Conservation (phyloP, 2,888 invertebrate genomes). For the Acrobasis repandana region DNA sequence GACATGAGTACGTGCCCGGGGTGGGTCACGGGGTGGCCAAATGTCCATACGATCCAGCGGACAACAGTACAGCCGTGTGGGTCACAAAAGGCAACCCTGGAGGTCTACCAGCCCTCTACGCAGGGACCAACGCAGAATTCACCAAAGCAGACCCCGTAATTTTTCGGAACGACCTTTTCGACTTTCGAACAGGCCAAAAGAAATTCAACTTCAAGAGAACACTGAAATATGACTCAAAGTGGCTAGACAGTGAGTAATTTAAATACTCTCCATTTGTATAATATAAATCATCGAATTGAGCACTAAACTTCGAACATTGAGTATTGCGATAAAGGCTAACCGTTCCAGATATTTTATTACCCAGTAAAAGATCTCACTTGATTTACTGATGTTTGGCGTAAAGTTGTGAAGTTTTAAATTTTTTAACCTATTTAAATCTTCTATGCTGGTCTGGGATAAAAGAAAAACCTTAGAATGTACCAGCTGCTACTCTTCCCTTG, state of each 20-base stretch:
- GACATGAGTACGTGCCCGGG: slow-evolving; percentile 84
- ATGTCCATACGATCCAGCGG: slow-evolving; percentile 88
- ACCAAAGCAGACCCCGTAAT: slow-evolving; percentile 88
- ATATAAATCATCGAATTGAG: slow-evolving; percentile 14
- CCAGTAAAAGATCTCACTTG: slow-evolving; percentile 9
- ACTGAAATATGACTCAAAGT: slow-evolving; percentile 87
- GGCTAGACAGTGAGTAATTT: slow-evolving; percentile 86
- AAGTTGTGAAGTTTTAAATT: background rate
- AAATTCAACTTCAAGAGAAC: slow-evolving; percentile 86
- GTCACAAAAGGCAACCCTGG: slow-evolving; percentile 87
- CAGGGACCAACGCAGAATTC: slow-evolving; percentile 89
- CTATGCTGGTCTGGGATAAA: too few relatives aligned
- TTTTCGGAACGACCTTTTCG: slow-evolving; percentile 86
- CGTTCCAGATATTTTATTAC: slow-evolving; percentile 12
- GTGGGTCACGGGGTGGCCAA: slow-evolving; percentile 87
- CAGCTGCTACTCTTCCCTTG: too few relatives aligned
- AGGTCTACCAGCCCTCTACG: slow-evolving; percentile 85
- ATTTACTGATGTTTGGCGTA: slow-evolving; percentile 21
- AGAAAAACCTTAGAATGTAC: too few relatives aligned
- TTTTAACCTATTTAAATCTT: too few relatives aligned
- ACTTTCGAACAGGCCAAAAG: slow-evolving; percentile 83
- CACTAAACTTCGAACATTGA: slow-evolving; percentile 13
- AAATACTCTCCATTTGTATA: slow-evolving; percentile 14
- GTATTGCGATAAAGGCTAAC: slow-evolving; percentile 15
- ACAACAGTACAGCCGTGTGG: slow-evolving; percentile 89